Base-by-base conservation (phyloP, 2,888 invertebrate species). In the Noctua fimbriata region DNA sequence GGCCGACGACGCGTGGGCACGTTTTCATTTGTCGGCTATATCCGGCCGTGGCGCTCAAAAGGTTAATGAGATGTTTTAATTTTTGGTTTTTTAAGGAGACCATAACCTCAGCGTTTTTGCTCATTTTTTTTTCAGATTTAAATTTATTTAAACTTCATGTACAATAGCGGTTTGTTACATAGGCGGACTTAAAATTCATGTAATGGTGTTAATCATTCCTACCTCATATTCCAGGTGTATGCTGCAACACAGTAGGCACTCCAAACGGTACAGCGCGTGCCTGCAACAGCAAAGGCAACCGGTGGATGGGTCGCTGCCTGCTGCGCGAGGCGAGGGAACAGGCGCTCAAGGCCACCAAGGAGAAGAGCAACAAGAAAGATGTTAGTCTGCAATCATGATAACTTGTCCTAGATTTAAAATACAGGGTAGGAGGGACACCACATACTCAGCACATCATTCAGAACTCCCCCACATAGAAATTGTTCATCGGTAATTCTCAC, bases 271-370 rank as follows among this genome's bases (percentile, higher is more conserved):
- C 89, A 0, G 89, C 84, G 1, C 91, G 93, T 18, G 52, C 32
- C 78, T 91, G 92, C 79, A 92, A 91, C 81, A 91, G 93, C 72
- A 91, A 86, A 78, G 92, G 95, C 69, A 91, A 91, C 83, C 90
- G 97, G 12, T 97, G 97, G 97, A 96, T 97, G 95, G 97, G 97
- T 0, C 93, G 97, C 71, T 96, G 97, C 60, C 91, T 97, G 76
- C 92, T 97, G 81, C 87, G 96, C 2, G 97, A 97, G 88, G 96
- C 95, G 28, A 83, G 94, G 73, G 96, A 96, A 69, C 94, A 96
- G 75, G 93, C 96, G 0, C 86, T 91, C 2, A 88, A 89, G 21
- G 91, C 92, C 16, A 89, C 87, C 75, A 94, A 94, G 78, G 93
- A 95, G 90, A 95, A 95, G 85, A 90, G 71, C 6, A 95, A 93